Evolutionary conservation across 2,888 invertebrate genomes (phyloP).

Genomic region (Xanthorhoe designata): DNA sequence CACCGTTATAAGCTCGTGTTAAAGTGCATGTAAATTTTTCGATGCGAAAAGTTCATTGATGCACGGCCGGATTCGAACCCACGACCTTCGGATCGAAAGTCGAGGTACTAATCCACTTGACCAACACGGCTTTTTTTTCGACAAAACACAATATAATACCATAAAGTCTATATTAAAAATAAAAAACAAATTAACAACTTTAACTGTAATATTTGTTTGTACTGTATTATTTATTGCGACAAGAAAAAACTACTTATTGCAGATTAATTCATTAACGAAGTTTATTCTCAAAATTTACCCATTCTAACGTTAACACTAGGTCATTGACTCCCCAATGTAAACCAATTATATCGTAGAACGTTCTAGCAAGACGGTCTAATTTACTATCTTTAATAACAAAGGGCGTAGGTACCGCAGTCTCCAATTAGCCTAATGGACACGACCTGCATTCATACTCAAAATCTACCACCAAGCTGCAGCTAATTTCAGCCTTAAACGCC

Average conservation of each 20-base stretch:
- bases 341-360: slow-evolving; percentile 31
- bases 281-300: not conserved
- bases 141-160: no score
- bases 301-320: not conserved
- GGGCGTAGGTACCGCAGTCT: slow-evolving; percentile 66
- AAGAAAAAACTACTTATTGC: not conserved
- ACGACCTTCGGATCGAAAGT: no score
- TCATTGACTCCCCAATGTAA: slow-evolving; percentile 1
- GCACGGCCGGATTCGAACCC: no score
- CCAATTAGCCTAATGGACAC: slow-evolving; percentile 86
- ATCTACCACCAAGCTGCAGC: slow-evolving; percentile 82
- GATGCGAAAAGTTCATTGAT: no score
- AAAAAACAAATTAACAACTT: no score
- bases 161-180: no score
- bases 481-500: slow-evolving; percentile 81
- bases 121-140: no score
- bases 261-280: not conserved
- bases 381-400: slow-evolving; percentile 63
- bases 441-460: slow-evolving; percentile 83
- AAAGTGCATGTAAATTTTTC: no score
- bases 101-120: no score
- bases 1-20: no score
- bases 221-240: no score
- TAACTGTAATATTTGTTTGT: no score
- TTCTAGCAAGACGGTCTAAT: slow-evolving; percentile 49